Conservation (phyloP, 1,140 invertebrate species). For the Ceratitis capitata region DNA sequence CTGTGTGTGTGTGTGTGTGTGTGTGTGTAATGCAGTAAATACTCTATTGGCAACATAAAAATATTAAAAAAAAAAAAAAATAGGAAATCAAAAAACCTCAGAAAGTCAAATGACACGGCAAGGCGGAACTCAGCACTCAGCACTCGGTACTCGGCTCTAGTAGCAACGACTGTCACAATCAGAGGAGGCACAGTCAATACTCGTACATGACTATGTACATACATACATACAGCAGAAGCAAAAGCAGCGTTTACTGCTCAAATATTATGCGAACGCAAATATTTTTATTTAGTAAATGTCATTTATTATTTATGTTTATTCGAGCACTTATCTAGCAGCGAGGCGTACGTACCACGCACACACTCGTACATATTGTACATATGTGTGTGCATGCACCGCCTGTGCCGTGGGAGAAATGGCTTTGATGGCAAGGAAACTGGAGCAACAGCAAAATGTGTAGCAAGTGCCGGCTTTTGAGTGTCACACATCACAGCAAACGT, state of each 20-base stretch:
- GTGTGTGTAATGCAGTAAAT: neutral
- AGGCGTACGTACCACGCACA: neutral
- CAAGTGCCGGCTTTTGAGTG: neutral
- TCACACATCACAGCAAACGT: neutral
- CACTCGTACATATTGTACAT: too few species aligned
- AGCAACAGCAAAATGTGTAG: neutral
- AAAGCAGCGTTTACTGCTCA: slow-evolving; percentile 60
- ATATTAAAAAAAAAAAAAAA: too few species aligned
- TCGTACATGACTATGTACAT: too few species aligned
- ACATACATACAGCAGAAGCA: neutral
- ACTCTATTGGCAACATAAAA: slow-evolving; percentile 15
- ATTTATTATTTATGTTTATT: slow-evolving; percentile 66
- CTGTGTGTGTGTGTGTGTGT: too few species aligned
- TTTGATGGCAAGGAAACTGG: neutral
- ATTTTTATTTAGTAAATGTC: slow-evolving; percentile 66
- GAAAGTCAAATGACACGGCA: neutral
- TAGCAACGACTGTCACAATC: neutral
- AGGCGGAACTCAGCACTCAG: neutral
- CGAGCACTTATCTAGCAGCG: slow-evolving; percentile 64
- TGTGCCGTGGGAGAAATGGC: neutral
- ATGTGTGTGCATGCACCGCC: neutral
- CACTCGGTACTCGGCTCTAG: neutral
- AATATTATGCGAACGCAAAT: slow-evolving; percentile 66
- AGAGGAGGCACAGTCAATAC: neutral
- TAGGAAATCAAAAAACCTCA: neutral